phyloP scores from a whole-genome alignment of 2,888 invertebrate genomes.

The Molorchus minor region DNA sequence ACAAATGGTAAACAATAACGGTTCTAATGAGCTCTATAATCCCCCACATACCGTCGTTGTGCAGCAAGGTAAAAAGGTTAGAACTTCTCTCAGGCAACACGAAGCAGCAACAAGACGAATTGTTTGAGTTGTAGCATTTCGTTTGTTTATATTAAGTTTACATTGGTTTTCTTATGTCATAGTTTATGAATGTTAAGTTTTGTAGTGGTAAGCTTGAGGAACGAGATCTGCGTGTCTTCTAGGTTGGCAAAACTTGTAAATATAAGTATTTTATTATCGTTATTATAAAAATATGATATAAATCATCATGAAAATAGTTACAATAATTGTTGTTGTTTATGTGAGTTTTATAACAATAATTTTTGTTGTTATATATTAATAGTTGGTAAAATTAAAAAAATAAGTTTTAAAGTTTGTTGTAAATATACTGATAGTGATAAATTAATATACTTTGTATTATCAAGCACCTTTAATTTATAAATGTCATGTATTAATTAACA shows the following conservation, averaged over 20 bases:
- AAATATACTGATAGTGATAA: too few relatives aligned
- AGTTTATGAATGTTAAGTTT: slow-evolving; percentile 7
- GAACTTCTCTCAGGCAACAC: slow-evolving; percentile 81
- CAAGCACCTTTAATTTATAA: too few relatives aligned
- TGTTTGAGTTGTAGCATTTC: slow-evolving; percentile 86
- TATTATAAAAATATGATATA: slow-evolving; percentile 8
- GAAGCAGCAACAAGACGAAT: slow-evolving; percentile 88
- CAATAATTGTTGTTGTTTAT: slow-evolving; percentile 3
- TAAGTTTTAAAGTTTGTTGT: too few relatives aligned
- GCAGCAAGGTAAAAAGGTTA: slow-evolving; percentile 82
- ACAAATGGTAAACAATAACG: slow-evolving; percentile 58
- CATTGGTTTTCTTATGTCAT: slow-evolving; percentile 12
- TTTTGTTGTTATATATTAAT: too few relatives aligned
- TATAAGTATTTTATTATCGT: slow-evolving; percentile 14
- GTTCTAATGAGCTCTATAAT: slow-evolving; percentile 47
- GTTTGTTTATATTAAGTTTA: slow-evolving; percentile 7
- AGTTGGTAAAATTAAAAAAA: too few relatives aligned
- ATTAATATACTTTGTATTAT: too few relatives aligned
- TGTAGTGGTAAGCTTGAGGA: slow-evolving; percentile 19
- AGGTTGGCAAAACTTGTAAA: slow-evolving; percentile 20
- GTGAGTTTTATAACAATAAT: slow-evolving; percentile 7
- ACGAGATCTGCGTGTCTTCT: slow-evolving; percentile 9
- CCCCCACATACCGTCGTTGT: slow-evolving; percentile 68
- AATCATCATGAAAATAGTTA: too few relatives aligned
- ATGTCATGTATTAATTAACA: too few relatives aligned